Base-by-base conservation (phyloP, 2,113 vertebrate species). In the Fukomys damarensis region DNA sequence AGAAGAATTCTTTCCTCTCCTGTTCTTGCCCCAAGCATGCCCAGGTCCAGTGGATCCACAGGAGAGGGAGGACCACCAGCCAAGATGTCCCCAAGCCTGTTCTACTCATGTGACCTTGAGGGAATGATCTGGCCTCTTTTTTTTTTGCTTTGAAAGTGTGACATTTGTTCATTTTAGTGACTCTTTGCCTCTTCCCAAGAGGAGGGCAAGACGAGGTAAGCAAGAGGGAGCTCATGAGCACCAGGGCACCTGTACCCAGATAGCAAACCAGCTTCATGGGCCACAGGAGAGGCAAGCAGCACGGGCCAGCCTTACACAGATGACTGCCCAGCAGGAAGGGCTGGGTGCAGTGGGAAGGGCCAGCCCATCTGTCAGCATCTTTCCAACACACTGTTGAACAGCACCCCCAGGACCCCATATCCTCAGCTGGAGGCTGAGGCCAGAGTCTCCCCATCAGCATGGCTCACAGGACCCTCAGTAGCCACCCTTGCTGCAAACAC, bases 271-370 rank as follows among this genome's bases (percentile, higher is more conserved):
- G 3, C n/a, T 24, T 13, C 0, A 0, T 10, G 26, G 32, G n/a
- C 16, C 7, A 0, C 0, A 5, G 30, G 28, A 35, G 32, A 58
- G 54, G 28, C 30, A 9, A 5, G 0, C 0, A 14, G 26, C n/a
- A 43, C 2, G 10, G 32, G 3, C 58, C 46, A 6, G 26, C 0
- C 46, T 46, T 9, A 26, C 49, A 84, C 46, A 43, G 58, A 66
- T 4, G 46, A 12, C 30, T 81, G 38, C 4, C 63, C 30, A 24
- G 13, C 70, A 59, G 38, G 20, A 7, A 80, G 46, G 16, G 14
- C 52, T 49, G 38, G 35, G 5, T 35, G 32, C 4, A 26, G 20
- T 10, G 13, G 20, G 28, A 43, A 52, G 5, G 32, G 11, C 22
- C 2, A 3, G 20, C 35, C 52, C 28, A 28, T 9, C 28, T 7